Conservation (phyloP, 2,888 invertebrate species). For the Allacma fusca region DNA sequence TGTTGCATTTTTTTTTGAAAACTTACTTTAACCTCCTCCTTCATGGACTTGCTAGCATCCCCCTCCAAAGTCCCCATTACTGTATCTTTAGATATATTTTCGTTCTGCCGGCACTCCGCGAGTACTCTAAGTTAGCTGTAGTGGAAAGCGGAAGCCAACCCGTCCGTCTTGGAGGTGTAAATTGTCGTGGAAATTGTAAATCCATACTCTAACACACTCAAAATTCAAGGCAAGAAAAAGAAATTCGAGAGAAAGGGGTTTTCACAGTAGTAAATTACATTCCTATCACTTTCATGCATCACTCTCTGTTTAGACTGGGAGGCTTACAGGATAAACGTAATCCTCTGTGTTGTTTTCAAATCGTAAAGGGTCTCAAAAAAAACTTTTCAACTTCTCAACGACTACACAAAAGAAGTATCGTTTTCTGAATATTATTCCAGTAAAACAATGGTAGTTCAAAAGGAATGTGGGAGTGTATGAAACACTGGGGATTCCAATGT, state of each 20-base stretch:
- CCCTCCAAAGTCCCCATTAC: too few relatives aligned
- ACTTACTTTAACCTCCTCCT: too few relatives aligned
- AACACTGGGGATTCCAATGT: constrained; percentile 1
- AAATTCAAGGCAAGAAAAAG: constrained; percentile 17
- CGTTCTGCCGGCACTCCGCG: too few relatives aligned
- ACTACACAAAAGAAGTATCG: background rate
- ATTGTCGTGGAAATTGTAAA: background rate
- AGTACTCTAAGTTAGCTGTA: too few relatives aligned
- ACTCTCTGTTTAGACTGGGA: too few relatives aligned
- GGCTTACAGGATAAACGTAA: background rate
- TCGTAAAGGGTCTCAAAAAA: background rate
- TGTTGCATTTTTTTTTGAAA: too few relatives aligned
- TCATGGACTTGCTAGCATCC: too few relatives aligned
- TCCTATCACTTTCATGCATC: constrained; percentile 27
- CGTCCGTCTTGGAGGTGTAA: background rate
- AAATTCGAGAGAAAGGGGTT: background rate
- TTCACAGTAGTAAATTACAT: constrained; percentile 17
- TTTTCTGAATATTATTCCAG: background rate
- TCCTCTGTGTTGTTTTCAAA: background rate
- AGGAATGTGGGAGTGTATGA: background rate
- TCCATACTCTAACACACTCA: background rate
- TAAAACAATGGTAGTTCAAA: constrained; percentile 2
- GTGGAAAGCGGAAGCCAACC: too few relatives aligned
- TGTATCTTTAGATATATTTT: too few relatives aligned
- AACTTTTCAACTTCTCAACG: constrained; percentile 4